phyloP scores from a whole-genome alignment of 2,797 vertebrate genomes.

The Sebastolobus altivelis region DNA sequence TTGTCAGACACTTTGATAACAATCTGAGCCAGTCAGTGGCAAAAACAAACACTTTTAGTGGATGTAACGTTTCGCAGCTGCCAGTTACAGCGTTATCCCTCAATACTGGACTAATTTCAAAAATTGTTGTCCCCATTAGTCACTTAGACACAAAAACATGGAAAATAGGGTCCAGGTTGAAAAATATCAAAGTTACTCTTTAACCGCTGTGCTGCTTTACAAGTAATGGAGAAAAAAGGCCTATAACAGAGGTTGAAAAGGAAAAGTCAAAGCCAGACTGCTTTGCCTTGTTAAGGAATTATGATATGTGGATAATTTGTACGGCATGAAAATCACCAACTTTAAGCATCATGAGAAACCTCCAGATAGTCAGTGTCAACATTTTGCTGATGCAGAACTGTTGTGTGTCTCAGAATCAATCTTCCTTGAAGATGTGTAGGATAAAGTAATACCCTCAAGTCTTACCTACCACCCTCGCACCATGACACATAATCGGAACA shows the following conservation, averaged over 20 bases:
- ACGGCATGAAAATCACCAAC: slow-evolving; percentile 9
- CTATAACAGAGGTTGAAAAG: background rate
- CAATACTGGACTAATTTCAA: too few species aligned
- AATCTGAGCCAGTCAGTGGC: too few species aligned
- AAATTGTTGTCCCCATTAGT: too few species aligned
- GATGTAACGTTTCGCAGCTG: too few species aligned
- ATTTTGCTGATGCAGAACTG: background rate
- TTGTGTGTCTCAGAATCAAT: slow-evolving; percentile 12
- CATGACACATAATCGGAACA: background rate
- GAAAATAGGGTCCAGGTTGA: too few species aligned
- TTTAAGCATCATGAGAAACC: slow-evolving; percentile 15
- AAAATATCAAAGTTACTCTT: too few species aligned
- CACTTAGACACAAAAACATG: background rate
- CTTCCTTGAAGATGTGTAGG: background rate
- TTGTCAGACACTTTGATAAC: too few species aligned
- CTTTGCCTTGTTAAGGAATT: background rate
- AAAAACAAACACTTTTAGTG: too few species aligned
- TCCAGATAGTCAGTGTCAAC: background rate
- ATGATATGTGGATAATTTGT: background rate
- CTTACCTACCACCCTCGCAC: slow-evolving; percentile 10
- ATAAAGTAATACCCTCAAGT: slow-evolving; percentile 15
- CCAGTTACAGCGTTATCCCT: too few species aligned
- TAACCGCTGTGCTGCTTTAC: background rate
- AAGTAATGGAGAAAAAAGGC: background rate
- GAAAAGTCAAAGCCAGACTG: background rate